Percentiles rank a stretch among this genome's conserved stretches.
Conservation (phyloP, 2,888 invertebrate species). For the Craniophora ligustri region DNA sequence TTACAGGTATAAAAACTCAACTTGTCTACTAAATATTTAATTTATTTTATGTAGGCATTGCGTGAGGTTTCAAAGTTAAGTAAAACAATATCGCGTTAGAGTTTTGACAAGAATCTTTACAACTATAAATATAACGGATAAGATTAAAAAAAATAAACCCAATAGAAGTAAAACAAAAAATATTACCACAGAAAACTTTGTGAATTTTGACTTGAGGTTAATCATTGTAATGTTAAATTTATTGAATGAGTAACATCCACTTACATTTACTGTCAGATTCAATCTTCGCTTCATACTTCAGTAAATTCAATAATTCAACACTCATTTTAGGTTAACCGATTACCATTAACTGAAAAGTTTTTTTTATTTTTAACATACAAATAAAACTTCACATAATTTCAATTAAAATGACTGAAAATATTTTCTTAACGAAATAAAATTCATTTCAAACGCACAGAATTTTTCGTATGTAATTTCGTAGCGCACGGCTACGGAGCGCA, state of each 20-base stretch:
- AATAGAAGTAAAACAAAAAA: slow-evolving; percentile 22
- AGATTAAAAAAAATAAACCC: slow-evolving; percentile 19
- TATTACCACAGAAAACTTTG: too few species aligned
- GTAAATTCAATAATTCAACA: slow-evolving; percentile 72
- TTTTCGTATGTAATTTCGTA: slow-evolving; percentile 68
- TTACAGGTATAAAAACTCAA: neutral
- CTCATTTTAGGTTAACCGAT: slow-evolving; percentile 73
- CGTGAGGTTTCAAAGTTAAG: slow-evolving; percentile 20
- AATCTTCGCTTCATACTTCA: slow-evolving; percentile 72
- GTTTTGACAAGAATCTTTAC: slow-evolving; percentile 34
- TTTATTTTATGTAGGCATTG: slow-evolving; percentile 26
- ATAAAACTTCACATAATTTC: slow-evolving; percentile 43
- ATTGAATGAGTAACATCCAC: too few species aligned
- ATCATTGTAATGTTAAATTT: too few species aligned
- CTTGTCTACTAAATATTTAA: neutral
- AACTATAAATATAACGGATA: neutral
- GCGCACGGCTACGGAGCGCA: slow-evolving; percentile 59
- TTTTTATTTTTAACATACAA: slow-evolving; percentile 33
- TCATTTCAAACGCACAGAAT: slow-evolving; percentile 26
- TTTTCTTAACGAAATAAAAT: slow-evolving; percentile 24
- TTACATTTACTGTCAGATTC: slow-evolving; percentile 68
- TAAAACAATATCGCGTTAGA: slow-evolving; percentile 24
- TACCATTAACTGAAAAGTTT: slow-evolving; percentile 47
- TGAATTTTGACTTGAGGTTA: too few species aligned
- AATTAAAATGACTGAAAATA: slow-evolving; percentile 1